Percentiles rank a stretch among this genome's conserved stretches.
Evolutionary conservation across 2,888 invertebrate genomes (phyloP).

Genomic region (Acronicta leporina): DNA sequence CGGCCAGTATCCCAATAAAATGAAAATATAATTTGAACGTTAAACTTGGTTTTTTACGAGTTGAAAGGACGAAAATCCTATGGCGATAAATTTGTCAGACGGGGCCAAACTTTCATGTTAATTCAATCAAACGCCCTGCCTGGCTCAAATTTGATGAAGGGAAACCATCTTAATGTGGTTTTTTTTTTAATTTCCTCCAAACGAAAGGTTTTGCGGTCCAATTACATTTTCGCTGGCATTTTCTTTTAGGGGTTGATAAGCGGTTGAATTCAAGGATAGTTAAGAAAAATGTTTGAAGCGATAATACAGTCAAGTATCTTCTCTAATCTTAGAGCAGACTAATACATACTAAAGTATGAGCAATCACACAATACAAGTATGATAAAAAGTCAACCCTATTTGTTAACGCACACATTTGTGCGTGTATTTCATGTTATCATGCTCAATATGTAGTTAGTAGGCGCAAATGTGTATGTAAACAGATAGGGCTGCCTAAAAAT

Average conservation of each 20-base stretch:
- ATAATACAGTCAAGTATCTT: background rate
- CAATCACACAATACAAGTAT: no score
- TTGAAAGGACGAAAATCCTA: slow-evolving; percentile 71
- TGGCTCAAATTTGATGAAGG: slow-evolving; percentile 84
- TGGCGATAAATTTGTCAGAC: slow-evolving; percentile 82
- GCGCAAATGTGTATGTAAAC: no score
- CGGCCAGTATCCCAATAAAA: slow-evolving; percentile 68
- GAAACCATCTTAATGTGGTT: slow-evolving; percentile 63
- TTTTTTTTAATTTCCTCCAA: slow-evolving; percentile 64
- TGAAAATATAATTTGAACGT: slow-evolving; percentile 77
- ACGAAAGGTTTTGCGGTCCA: slow-evolving; percentile 47
- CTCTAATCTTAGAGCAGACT: background rate
- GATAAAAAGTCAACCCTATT: no score
- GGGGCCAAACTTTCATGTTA: slow-evolving; percentile 81
- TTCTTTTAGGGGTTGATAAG: slow-evolving; percentile 14
- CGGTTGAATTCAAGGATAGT: slow-evolving; percentile 15
- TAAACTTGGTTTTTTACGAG: slow-evolving; percentile 75
- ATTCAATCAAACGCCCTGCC: slow-evolving; percentile 82
- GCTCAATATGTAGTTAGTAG: no score
- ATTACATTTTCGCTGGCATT: slow-evolving; percentile 41
- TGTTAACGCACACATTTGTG: no score
- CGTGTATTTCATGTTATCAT: no score
- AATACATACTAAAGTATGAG: no score
- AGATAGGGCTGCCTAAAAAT: no score
- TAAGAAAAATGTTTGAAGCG: background rate